Evolutionary conservation across 2,888 invertebrate genomes (phyloP).

Genomic region (Oasisia sp.): DNA sequence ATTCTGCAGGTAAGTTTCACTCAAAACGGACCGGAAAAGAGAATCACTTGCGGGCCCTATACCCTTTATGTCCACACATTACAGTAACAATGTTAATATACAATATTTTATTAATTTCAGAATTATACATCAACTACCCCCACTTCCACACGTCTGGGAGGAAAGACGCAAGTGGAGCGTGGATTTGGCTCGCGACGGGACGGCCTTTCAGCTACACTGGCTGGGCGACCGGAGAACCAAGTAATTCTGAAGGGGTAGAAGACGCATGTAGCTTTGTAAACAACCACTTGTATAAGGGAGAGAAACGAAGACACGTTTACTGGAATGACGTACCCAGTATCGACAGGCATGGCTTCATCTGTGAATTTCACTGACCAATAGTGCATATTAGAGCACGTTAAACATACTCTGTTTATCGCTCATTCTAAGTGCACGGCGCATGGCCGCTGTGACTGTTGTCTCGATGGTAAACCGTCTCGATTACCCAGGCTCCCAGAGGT

Average conservation of each 20-base stretch:
- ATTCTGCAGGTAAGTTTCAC: too few relatives aligned
- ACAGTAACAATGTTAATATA: neutral
- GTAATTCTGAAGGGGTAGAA: neutral
- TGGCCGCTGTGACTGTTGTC: too few relatives aligned
- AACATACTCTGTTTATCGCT: too few relatives aligned
- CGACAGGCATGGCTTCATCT: neutral
- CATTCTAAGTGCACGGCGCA: too few relatives aligned
- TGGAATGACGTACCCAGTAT: neutral
- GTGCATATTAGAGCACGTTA: neutral
- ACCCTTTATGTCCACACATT: neutral
- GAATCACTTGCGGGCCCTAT: too few relatives aligned
- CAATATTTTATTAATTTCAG: neutral
- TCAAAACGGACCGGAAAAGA: too few relatives aligned
- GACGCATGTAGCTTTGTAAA: neutral
- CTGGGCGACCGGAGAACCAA: neutral
- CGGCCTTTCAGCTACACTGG: neutral
- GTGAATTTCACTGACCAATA: neutral
- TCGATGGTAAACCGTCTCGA: too few relatives aligned
- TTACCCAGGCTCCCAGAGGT: too few relatives aligned
- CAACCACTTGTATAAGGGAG: neutral
- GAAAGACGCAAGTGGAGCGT: neutral
- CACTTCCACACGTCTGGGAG: neutral
- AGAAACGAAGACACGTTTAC: neutral
- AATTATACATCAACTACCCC: neutral
- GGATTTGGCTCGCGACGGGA: conserved; percentile 8